Base-by-base conservation (phyloP, 2,797 vertebrate species). In the Austrolebias charrua region DNA sequence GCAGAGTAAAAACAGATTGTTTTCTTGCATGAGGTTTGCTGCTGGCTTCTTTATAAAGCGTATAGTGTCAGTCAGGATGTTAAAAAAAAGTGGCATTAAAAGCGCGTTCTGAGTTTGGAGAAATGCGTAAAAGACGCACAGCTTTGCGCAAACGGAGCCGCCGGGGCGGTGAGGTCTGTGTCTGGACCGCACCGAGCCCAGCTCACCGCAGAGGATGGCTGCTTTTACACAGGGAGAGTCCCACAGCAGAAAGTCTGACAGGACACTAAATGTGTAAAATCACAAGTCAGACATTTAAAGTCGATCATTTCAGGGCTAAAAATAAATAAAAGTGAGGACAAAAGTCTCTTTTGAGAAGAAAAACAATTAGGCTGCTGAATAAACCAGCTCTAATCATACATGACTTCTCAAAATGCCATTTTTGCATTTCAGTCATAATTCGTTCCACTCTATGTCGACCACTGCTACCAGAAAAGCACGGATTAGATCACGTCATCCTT, bases 131-230 rank as follows among this genome's bases (percentile, higher is more conserved):
- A 74, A 24, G 77, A 56, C 24, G 40, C 24, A 11, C 71, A 63
- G 67, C 66, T 51, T 60, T 43, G 73, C 53, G 67, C 58, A 16
- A 8, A 61, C 28, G 33, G 40, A 78, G 70, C 72, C 48, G 54
- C 2, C 65, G 55, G 69, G 69, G 64, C 73, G 63, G 76, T 83
- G 76, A 76, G 69, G 75, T 73, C 75, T 76, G 51, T 4, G 86
- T 89, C 81, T 87, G 35, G 78, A 87, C 81, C 81, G 63, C 82
- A 77, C 66, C 73, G 68, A 63, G 81, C 62, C 58, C 55, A 51
- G 71, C 29, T 70, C 81, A 79, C 78, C 73, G 69, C 81, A 47
- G 54, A 65, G 78, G 67, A 70, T 79, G 66, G 82, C 78, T 82
- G 85, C 62, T 85, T 81, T 63, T 69, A 60, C 65, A 15, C 11